A percentile compares a stretch with the other conserved stretches of the same genome.
These are phyloP conservation scores for Triplophysa rosa DNA, from an alignment of 2,113 vertebrate genomes.

Conservation along the genomic window DNA sequence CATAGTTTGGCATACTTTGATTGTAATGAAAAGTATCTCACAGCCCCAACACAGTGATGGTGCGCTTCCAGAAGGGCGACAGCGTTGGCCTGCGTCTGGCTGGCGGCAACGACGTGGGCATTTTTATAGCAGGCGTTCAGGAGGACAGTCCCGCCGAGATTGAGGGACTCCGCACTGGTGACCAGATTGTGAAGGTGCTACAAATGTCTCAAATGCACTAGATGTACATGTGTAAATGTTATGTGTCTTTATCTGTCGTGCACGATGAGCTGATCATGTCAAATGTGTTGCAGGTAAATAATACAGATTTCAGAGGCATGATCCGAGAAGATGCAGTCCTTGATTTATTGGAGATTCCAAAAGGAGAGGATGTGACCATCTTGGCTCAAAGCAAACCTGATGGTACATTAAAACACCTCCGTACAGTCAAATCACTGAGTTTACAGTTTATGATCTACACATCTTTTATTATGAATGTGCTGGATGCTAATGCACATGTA, in stretches of 20 bases:
- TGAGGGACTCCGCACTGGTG: slow-evolving; percentile 88
- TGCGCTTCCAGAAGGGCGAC: slow-evolving; percentile 92
- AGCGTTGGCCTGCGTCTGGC: slow-evolving; percentile 92
- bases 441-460: neutral
- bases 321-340: slow-evolving; percentile 95
- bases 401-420: slow-evolving; percentile 69
- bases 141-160: slow-evolving; percentile 91
- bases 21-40: neutral
- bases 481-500: too few species aligned
- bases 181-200: slow-evolving; percentile 94
- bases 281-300: slow-evolving; percentile 82
- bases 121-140: slow-evolving; percentile 95
- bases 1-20: neutral
- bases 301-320: slow-evolving; percentile 91
- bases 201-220: neutral
- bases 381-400: slow-evolving; percentile 93
- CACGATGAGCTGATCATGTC: neutral
- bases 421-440: neutral
- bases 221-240: neutral
- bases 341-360: slow-evolving; percentile 92
- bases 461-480: neutral
- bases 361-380: slow-evolving; percentile 92
- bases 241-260: neutral
- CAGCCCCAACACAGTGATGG: slow-evolving; percentile 90
- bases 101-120: slow-evolving; percentile 95